Base-by-base conservation (phyloP, 2,113 vertebrate species). In the Phrynosoma platyrhinos region DNA sequence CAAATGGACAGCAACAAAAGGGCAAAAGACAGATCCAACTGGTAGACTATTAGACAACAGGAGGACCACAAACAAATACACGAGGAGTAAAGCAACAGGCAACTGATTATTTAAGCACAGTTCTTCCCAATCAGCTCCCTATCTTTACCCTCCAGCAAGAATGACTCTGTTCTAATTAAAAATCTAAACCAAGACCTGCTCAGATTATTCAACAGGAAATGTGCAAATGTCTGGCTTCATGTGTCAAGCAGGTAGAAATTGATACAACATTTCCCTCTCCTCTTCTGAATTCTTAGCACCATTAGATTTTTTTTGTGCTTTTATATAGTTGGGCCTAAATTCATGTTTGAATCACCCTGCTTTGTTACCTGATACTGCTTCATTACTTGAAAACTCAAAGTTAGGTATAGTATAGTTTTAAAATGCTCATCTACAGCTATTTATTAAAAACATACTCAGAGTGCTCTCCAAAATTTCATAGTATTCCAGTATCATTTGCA, bases 191-290 rank as follows among this genome's bases (percentile, higher is more conserved):
- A 30, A 75, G 89, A 91, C 0, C 74, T 83, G 89, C 83, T 89
- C 25, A 23, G 80, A 79, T 75, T 91, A 89, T 87, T 90, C 91
- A 89, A 72, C 91, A 89, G 94, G 80, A 52, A 87, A 93, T 83
- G 88, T 30, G n/a, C 90, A 85, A 12, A 88, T 79, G 78, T 75
- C 90, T 79, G 82, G 79, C 84, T 85, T 85, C 69, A 89, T 36
- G 2, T 64, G 27, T 32, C 55, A 2, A 69, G 9, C 75, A 55
- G 89, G 6, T 66, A 20, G 23, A 23, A 66, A 20, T 47, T 47
- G 47, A 6, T 47, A 47, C 47, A 47, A 47, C 47, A 47, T 4
- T 47, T 7, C 7, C 47, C 47, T 47, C 47, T 47, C 47, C 47
- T 47, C 47, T 64, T 79, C 25, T 1, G 14, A 32, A 74, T 85